Evolutionary conservation across 1,140 invertebrate genomes (phyloP).

Genomic region (Branchinecta lindahli): DNA sequence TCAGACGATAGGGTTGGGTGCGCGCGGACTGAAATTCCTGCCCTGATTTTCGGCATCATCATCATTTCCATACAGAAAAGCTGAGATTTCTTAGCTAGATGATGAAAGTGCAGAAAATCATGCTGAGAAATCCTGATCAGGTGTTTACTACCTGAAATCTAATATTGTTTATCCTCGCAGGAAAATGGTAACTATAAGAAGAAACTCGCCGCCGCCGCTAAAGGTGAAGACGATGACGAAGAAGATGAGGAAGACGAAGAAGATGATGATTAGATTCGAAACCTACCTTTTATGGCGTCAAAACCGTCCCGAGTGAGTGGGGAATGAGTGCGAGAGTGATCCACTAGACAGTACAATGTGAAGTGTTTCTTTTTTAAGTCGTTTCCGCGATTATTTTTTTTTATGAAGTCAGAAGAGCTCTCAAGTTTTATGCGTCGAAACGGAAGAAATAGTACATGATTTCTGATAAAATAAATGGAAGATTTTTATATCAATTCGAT

Average conservation of each 20-base stretch:
- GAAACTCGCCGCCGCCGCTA: constrained; percentile 40
- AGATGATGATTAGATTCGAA: constrained; percentile 18
- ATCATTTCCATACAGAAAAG: not conserved
- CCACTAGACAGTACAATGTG: not conserved
- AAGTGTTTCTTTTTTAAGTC: not conserved
- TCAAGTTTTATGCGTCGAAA: too few relatives aligned
- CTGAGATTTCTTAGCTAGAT: not conserved
- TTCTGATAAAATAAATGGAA: too few relatives aligned
- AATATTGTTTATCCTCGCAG: constrained; percentile 31
- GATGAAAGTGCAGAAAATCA: not conserved
- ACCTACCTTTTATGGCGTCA: constrained; percentile 11
- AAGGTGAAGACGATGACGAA: constrained; percentile 37
- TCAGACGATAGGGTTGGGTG: not conserved
- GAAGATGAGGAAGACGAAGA: constrained; percentile 24
- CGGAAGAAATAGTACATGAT: too few relatives aligned
- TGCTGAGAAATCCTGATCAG: constrained; percentile 5
- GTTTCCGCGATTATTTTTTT: too few relatives aligned
- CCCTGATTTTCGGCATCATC: not conserved
- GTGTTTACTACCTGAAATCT: not conserved
- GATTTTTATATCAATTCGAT: too few relatives aligned
- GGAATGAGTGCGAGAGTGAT: not conserved
- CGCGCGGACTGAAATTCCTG: not conserved
- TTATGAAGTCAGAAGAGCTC: too few relatives aligned
- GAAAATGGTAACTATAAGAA: constrained; percentile 69
- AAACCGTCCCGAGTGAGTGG: not conserved